These are phyloP conservation scores for Oryzias dopingdopingensis DNA, from an alignment of 2,797 vertebrate species.

Conservation along the genomic window DNA sequence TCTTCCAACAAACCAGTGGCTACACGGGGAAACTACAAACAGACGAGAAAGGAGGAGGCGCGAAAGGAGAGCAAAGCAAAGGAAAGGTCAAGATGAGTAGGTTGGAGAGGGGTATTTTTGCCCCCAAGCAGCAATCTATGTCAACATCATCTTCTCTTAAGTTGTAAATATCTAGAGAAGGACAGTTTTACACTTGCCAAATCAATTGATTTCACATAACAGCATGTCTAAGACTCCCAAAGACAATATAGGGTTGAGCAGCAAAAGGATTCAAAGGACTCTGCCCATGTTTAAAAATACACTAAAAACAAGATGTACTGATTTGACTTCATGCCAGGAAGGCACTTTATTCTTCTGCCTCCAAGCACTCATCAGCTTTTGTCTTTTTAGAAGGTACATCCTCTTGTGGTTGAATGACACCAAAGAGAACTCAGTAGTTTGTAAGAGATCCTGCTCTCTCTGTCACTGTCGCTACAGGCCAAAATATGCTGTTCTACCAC, in stretches of 20 bases:
- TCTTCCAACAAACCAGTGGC: constrained; percentile 70
- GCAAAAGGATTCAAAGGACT: background rate
- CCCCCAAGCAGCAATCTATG: constrained; percentile 32
- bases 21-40: constrained; percentile 63
- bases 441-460: constrained; percentile 13
- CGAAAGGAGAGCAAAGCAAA: background rate
- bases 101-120: constrained; percentile 22
- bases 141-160: constrained; percentile 19
- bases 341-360: background rate
- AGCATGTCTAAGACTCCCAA: no score
- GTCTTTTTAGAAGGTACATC: background rate
- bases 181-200: constrained; percentile 13
- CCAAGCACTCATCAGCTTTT: background rate
- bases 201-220: background rate
- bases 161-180: constrained; percentile 11
- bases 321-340: background rate
- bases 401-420: constrained; percentile 18
- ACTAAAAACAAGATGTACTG: background rate
- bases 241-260: background rate
- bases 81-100: background rate
- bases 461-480: constrained; percentile 19
- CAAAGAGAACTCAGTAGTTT: constrained; percentile 11
- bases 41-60: background rate
- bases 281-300: background rate
- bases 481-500: constrained; percentile 17